Conservation (phyloP, 2,888 invertebrate species). For the Odontocerum albicorne region DNA sequence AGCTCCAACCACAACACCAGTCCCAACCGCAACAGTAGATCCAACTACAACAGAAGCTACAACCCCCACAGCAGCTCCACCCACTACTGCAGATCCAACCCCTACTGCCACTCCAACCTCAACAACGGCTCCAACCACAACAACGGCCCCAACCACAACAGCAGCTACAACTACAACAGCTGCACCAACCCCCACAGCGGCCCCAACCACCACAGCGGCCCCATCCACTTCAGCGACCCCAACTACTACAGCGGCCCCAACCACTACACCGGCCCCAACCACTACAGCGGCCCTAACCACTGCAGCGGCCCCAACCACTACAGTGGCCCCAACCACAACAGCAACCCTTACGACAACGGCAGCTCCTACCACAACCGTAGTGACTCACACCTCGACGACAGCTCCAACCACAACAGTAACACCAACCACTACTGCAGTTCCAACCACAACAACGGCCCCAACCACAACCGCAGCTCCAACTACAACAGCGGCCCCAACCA, state of each 20-base stretch:
- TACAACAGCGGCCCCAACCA: background rate
- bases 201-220: background rate
- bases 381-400: background rate
- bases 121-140: background rate
- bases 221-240: too few relatives aligned
- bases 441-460: background rate
- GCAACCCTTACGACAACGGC: background rate
- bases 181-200: background rate
- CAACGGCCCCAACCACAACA: background rate
- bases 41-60: background rate
- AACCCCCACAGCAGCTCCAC: background rate
- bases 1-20: background rate
- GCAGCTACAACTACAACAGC: conserved; percentile 1
- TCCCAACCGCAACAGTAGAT: background rate
- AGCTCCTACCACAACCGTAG: background rate
- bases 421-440: background rate
- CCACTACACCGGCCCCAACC: background rate
- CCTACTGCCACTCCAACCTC: background rate
- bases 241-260: background rate
- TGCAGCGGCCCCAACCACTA: background rate
- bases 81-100: background rate
- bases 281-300: background rate
- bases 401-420: background rate
- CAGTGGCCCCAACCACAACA: conserved; percentile 6
- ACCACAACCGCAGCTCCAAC: background rate